Conservation (phyloP, 2,888 invertebrate species). For the Mythimna albipuncta region DNA sequence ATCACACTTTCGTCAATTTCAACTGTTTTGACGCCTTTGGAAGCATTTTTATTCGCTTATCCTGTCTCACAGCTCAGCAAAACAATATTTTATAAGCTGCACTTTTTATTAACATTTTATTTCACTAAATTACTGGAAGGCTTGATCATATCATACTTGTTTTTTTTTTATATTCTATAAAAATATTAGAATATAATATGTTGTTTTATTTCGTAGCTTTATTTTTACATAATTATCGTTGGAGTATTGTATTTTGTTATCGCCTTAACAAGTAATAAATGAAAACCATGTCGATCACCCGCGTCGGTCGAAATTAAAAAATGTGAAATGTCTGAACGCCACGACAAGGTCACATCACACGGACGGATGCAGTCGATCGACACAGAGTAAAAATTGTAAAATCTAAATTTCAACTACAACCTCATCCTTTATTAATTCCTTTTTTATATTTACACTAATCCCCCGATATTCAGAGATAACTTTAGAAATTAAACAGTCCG, state of each 20-base stretch:
- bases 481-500: constrained; percentile 76
- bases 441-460: constrained; percentile 78
- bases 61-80: constrained; percentile 87
- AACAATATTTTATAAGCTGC: constrained; percentile 84
- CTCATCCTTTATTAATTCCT: constrained; percentile 67
- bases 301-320: constrained; percentile 50
- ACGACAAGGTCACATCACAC: constrained; percentile 74
- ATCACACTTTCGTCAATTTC: constrained; percentile 88
- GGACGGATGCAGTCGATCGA: constrained; percentile 70
- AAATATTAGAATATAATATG: constrained; percentile 89
- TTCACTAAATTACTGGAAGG: constrained; percentile 90
- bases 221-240: constrained; percentile 84
- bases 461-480: constrained; percentile 61
- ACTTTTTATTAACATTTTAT: constrained; percentile 76
- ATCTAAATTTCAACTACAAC: constrained; percentile 79
- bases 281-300: constrained; percentile 70
- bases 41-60: constrained; percentile 82
- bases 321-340: constrained; percentile 72
- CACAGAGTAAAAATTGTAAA: constrained; percentile 71
- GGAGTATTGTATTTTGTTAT: constrained; percentile 85
- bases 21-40: constrained; percentile 83
- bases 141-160: constrained; percentile 88
- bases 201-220: constrained; percentile 80
- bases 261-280: constrained; percentile 78
- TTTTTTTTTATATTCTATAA: constrained; percentile 89